Evolutionary conservation across 1,140 invertebrate genomes (phyloP), one percentile per base, ranked within the genome.

Genomic region (Achatina immaculata): DNA sequence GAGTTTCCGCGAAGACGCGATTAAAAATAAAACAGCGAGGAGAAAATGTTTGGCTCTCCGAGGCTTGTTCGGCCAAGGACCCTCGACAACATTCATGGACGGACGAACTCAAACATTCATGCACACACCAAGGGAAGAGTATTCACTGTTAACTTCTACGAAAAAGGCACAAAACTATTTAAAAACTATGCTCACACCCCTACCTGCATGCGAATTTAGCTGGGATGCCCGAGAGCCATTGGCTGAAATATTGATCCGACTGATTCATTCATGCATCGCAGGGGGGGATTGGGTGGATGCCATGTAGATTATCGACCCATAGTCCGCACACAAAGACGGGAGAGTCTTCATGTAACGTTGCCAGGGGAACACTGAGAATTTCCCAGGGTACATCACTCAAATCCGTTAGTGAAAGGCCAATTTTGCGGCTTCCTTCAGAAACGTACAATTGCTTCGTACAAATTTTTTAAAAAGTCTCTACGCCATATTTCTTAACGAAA

Each of bases 181-280:
- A 42, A 28, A 1, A 1, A 4, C 9, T 7, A 42, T 2, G 21
- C 42, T 45, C 2, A 40, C 38, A 24, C 68, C 68, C 38, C 42
- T 71, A 21, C 40, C 24, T 45, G 34, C 68, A 28, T 40, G 68
- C 38, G 21, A 24, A 4, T 71, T 28, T 21, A 71, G 16, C 21
- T 31, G 38, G 68, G 42, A 71, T 40, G 19, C 68, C 38, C 42
- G 2, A 40, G 7, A 28, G 16, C 38, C 38, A 71, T 62, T 62
- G 58, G 58, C 31, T 62, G 4, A 62, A 62, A 62, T 62, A 62
- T 62, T 62, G 58, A 62, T 62, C 58, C n/a, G 58, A 28, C 2
- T 62, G 58, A 28, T 62, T 62, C 58, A 62, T 9, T 16, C 16
- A 6, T 4, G 4, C 58, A 62, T 4, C 0, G 42, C 36, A 42